phyloP scores from a whole-genome alignment of 2,888 invertebrate genomes.

The Mythimna vitellina region DNA sequence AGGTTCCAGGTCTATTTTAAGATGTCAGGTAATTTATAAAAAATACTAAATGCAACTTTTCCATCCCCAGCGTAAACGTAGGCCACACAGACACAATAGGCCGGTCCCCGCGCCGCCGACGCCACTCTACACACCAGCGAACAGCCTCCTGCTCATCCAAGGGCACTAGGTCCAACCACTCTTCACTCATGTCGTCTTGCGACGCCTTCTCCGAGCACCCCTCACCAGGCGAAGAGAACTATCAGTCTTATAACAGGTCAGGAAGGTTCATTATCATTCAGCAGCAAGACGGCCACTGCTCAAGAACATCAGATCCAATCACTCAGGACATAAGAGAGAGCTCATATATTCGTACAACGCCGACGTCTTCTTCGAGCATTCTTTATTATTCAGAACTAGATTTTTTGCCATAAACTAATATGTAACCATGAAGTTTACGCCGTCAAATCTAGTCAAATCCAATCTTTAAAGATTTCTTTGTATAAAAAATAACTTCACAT shows the following conservation, averaged over 20 bases:
- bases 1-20: too few relatives aligned
- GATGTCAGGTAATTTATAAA: too few relatives aligned
- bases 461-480: too few relatives aligned
- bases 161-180: conserved; percentile 88
- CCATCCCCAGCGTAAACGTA: conserved; percentile 69
- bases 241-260: conserved; percentile 88
- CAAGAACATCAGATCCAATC: too few relatives aligned
- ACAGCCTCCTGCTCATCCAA: conserved; percentile 89
- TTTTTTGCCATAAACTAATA: too few relatives aligned
- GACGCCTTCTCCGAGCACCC: conserved; percentile 89
- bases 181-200: conserved; percentile 87
- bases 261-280: not conserved
- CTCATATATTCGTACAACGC: not conserved
- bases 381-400: too few relatives aligned
- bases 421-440: too few relatives aligned
- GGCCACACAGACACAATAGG: conserved; percentile 84
- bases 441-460: too few relatives aligned
- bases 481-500: too few relatives aligned
- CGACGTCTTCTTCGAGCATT: too few relatives aligned
- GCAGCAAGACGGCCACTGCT: not conserved
- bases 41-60: not conserved
- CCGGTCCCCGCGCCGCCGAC: conserved; percentile 82
- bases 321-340: not conserved
- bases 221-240: conserved; percentile 87
- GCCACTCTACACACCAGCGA: conserved; percentile 85